Conservation (phyloP, 1,140 invertebrate genomes). For the Dendroctonus valens region DNA sequence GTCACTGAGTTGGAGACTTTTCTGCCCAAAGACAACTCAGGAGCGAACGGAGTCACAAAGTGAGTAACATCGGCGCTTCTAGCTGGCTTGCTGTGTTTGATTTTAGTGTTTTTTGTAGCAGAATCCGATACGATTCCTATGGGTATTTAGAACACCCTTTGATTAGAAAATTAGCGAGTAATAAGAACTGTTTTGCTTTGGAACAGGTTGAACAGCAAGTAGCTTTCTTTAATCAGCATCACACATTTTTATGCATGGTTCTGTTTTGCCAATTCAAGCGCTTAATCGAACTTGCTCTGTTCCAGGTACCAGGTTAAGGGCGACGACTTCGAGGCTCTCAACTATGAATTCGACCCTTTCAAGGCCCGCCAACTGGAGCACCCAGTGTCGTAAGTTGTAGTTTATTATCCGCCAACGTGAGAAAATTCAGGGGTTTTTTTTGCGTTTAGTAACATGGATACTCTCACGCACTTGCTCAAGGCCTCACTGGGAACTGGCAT, state of each 20-base stretch:
- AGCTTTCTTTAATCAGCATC: neutral
- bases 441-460: constrained; percentile 71
- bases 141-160: constrained; percentile 1
- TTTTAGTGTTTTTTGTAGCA: constrained; percentile 9
- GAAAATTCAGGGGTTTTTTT: neutral
- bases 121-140: constrained; percentile 12
- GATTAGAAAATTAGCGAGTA: neutral
- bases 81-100: neutral
- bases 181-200: constrained; percentile 15
- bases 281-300: constrained; percentile 32
- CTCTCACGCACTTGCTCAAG: constrained; percentile 81
- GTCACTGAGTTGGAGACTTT: constrained; percentile 65
- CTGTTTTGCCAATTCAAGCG: neutral
- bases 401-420: neutral
- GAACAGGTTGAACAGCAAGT: constrained; percentile 20
- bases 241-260: neutral
- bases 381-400: constrained; percentile 74
- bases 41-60: constrained; percentile 49
- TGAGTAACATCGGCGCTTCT: constrained; percentile 23
- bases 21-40: constrained; percentile 59
- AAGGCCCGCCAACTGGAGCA: constrained; percentile 67
- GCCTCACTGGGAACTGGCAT: constrained; percentile 90
- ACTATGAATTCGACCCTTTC: constrained; percentile 70
- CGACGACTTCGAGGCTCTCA: constrained; percentile 54
- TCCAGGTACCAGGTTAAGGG: constrained; percentile 64